These are phyloP conservation scores for Scyliorhinus canicula DNA, from an alignment of 2,797 vertebrate species.

Conservation along the genomic window DNA sequence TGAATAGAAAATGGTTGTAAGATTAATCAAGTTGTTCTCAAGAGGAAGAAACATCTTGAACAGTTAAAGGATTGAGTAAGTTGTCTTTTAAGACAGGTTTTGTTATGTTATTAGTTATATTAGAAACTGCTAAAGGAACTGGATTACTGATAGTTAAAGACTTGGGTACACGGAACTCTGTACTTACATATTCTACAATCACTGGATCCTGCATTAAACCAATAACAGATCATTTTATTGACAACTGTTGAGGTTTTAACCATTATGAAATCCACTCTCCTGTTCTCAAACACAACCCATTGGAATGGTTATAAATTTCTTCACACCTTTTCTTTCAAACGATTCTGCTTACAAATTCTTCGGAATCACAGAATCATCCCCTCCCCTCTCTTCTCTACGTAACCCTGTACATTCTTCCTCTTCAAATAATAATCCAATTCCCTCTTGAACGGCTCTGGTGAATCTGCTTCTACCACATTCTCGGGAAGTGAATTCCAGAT, in stretches of 20 bases:
- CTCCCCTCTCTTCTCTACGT: no score
- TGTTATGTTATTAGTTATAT: neutral
- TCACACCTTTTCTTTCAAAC: neutral
- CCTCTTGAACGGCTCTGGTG: no score
- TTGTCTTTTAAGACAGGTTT: neutral
- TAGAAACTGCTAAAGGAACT: neutral
- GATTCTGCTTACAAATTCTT: neutral
- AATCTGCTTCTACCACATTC: no score
- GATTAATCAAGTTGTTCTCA: neutral
- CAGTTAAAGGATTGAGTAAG: neutral
- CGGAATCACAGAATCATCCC: no score
- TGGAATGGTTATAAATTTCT: neutral
- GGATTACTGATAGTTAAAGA: conserved; percentile 6
- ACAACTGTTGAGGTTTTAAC: no score
- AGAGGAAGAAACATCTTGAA: neutral
- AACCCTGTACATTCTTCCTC: no score
- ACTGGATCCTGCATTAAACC: neutral
- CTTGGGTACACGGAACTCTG: neutral
- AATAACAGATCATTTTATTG: conserved; percentile 14
- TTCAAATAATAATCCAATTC: no score
- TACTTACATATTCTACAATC: conserved; percentile 5
- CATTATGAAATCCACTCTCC: neutral
- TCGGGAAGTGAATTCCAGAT: no score
- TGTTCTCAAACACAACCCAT: neutral
- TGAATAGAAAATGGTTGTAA: neutral